Percentiles rank a stretch among this genome's conserved stretches.
Conservation (phyloP, 2,797 vertebrate genomes). For the Periophthalmus magnuspinnatus region DNA sequence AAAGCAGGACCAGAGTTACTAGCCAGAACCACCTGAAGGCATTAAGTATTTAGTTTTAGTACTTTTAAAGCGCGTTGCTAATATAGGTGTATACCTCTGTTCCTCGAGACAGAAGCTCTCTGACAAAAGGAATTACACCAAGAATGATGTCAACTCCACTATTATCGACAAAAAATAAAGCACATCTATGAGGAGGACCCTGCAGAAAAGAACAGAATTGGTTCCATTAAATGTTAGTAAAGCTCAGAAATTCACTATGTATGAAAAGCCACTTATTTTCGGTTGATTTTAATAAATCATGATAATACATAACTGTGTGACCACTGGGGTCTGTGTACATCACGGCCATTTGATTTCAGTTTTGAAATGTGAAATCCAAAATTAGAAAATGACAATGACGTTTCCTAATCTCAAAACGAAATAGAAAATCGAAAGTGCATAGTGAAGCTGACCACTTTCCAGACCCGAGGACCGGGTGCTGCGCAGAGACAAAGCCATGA, state of each 20-base stretch:
- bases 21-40: slow-evolving; percentile 88
- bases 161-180: slow-evolving; percentile 99
- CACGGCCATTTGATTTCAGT: too few relatives aligned
- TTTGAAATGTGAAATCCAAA: too few relatives aligned
- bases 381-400: too few relatives aligned
- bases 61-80: accelerated
- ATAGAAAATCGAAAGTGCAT: too few relatives aligned
- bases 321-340: too few relatives aligned
- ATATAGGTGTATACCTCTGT: slow-evolving; percentile 84
- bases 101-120: slow-evolving; percentile 95
- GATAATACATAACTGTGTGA: not conserved
- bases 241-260: slow-evolving; percentile 12
- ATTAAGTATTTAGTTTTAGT: not conserved
- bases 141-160: slow-evolving; percentile 99
- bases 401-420: too few relatives aligned
- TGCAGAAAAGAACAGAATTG: slow-evolving; percentile 85
- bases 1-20: slow-evolving; percentile 96
- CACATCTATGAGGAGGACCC: slow-evolving; percentile 99
- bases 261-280: not conserved
- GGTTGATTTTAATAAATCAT: not conserved
- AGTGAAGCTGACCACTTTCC: too few relatives aligned
- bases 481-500: too few relatives aligned
- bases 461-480: too few relatives aligned
- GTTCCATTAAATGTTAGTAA: slow-evolving; percentile 38
- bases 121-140: slow-evolving; percentile 98